phyloP scores from a whole-genome alignment of 2,888 invertebrate species.

The Pasiphila rectangulata region DNA sequence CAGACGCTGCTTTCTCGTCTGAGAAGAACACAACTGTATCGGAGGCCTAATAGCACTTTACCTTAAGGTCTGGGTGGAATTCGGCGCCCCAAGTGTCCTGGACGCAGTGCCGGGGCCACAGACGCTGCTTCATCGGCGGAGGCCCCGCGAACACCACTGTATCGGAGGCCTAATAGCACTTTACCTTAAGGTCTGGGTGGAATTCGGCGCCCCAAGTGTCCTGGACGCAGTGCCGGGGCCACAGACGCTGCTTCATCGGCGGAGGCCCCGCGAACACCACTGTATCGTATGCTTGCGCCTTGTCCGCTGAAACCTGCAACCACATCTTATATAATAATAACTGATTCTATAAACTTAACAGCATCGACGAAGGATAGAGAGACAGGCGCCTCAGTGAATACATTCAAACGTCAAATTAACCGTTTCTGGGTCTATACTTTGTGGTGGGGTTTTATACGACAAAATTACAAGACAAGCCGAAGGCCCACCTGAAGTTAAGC shows the following conservation, averaged over 20 bases:
- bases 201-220: conserved; percentile 97
- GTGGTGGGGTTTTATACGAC: too few species aligned
- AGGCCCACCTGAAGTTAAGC: too few species aligned
- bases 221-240: conserved; percentile 98
- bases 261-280: conserved; percentile 95
- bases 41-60: too few species aligned
- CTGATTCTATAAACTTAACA: too few species aligned
- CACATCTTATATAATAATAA: background rate
- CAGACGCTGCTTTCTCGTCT: too few species aligned
- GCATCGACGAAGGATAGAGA: too few species aligned
- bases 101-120: conserved; percentile 98
- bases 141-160: conserved; percentile 95
- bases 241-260: conserved; percentile 92
- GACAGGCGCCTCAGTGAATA: too few species aligned
- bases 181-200: conserved; percentile 91
- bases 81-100: conserved; percentile 97
- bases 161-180: too few species aligned
- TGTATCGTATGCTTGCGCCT: conserved; percentile 92
- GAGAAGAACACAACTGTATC: too few species aligned
- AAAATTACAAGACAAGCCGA: too few species aligned
- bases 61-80: conserved; percentile 54
- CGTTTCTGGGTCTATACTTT: too few species aligned
- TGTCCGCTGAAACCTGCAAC: conserved; percentile 83
- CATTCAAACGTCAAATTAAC: too few species aligned
- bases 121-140: conserved; percentile 90